Evolutionary conservation across 2,113 vertebrate genomes (phyloP).

Genomic region (Galeopterus variegatus): DNA sequence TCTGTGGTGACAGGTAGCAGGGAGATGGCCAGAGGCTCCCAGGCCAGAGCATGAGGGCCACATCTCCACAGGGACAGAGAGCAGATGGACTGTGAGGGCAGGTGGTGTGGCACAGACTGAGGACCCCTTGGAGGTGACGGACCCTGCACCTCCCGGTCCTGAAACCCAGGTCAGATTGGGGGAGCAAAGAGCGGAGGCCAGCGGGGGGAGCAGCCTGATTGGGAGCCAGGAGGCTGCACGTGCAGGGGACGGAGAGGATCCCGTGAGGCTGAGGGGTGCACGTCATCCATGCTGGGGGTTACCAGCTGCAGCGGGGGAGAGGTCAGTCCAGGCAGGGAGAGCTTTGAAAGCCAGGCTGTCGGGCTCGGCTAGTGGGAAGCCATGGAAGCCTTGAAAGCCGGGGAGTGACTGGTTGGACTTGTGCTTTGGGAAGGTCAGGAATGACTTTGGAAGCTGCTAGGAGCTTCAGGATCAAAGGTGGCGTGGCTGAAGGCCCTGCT

Average conservation of each 20-base stretch:
- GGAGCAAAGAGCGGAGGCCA: neutral
- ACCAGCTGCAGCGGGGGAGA: neutral
- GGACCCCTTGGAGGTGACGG: neutral
- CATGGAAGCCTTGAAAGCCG: accelerated
- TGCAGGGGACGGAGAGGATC: neutral
- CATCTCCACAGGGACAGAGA: neutral
- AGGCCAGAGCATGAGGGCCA: neutral
- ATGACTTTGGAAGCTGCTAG: neutral
- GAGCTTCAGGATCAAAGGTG: neutral
- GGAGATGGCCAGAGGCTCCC: neutral
- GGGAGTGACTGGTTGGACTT: neutral
- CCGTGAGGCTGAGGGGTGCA: neutral
- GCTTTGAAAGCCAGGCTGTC: neutral
- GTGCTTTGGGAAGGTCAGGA: neutral
- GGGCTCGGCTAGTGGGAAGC: neutral
- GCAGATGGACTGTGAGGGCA: neutral
- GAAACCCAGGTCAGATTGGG: neutral
- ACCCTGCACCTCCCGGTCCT: neutral
- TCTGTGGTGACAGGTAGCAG: neutral
- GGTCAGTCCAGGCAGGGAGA: neutral
- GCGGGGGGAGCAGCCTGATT: too few relatives aligned
- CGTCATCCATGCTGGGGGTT: too few relatives aligned
- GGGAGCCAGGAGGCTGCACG: accelerated
- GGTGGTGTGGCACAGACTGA: neutral
- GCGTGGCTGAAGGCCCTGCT: accelerated